Evolutionary conservation across 2,797 vertebrate genomes (phyloP), one percentile per base, ranked within the genome.

Genomic region (Odontamblyopus rebecca): DNA sequence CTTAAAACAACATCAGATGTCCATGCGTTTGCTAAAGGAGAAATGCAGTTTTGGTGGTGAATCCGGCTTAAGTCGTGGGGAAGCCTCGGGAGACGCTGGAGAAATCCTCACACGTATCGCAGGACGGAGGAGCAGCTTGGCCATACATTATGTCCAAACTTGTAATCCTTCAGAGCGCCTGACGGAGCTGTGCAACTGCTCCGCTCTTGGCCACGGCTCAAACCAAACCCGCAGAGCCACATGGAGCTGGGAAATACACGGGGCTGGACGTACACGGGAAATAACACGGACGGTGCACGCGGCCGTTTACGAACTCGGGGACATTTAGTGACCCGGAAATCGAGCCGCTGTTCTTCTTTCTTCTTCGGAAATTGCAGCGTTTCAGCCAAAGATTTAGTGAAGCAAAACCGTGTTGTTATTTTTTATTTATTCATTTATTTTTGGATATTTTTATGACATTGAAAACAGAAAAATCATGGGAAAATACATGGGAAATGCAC

Each of bases 111-210:
- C 44, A 7, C 60, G 1, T 51, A 48, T 38, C 41, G 2, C 13
- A 59, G 5, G 41, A 29, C 70, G 41, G 26, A 6, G 54, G 3
- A 80, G 75, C 73, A 80, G 75, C 73, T 76, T 73, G 62, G 38
- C 70, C 63, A 67, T 54, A 72, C 44, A 76, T 29, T 71, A 70
- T 75, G 61, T 71, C 62, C 48, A 69, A 57, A 76, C 35, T 4
- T 68, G 64, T 79, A 76, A 85, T 85, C 76, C 72, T 38, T 3
- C 13, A 76, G 72, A 71, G 79, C 29, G 32, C 50, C 23, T 64
- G 65, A 63, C 80, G 67, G 61, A 12, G 27, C 68, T 66, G 29
- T 73, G 19, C 65, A 72, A 69, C 35, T 57, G 67, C 9, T 32
- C 69, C 38, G 56, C 64, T 69, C 67, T 62, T 77, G 75, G 72